These are phyloP conservation scores for Agrotis exclamationis DNA, from an alignment of 2,888 invertebrate species.

Conservation along the genomic window DNA sequence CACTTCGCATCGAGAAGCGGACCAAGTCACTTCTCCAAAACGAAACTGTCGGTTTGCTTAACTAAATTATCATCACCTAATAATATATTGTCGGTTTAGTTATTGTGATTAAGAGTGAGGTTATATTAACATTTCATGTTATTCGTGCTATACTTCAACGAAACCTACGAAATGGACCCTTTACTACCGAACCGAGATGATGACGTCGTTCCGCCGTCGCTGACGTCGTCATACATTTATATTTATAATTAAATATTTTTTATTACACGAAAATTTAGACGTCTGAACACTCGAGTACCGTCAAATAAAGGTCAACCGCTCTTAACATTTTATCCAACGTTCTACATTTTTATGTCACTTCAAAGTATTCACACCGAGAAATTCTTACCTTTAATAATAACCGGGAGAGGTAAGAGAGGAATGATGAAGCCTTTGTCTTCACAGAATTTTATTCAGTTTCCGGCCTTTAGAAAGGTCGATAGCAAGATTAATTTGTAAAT, in stretches of 20 bases:
- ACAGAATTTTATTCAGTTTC: constrained; percentile 47
- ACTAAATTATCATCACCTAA: no score
- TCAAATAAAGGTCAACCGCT: constrained; percentile 55
- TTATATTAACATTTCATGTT: no score
- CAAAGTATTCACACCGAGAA: constrained; percentile 66
- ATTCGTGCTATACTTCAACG: no score
- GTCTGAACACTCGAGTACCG: constrained; percentile 12
- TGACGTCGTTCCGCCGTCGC: no score
- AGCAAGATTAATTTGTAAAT: constrained; percentile 52
- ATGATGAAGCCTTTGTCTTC: constrained; percentile 58
- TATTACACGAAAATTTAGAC: constrained; percentile 16
- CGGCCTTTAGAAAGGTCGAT: constrained; percentile 42
- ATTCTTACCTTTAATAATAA: constrained; percentile 68
- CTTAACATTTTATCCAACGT: constrained; percentile 60
- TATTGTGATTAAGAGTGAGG: no score
- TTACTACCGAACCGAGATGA: no score
- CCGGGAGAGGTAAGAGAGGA: constrained; percentile 57
- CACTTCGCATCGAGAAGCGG: no score
- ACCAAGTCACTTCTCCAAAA: no score
- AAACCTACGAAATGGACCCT: no score
- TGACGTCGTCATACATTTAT: no score
- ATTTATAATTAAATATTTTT: constrained; percentile 6
- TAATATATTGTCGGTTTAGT: no score
- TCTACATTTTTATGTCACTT: constrained; percentile 70
- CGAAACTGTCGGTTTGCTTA: no score